Evolutionary conservation across 1,140 invertebrate genomes (phyloP).

Genomic region (Pseudobourletiella spinata): DNA sequence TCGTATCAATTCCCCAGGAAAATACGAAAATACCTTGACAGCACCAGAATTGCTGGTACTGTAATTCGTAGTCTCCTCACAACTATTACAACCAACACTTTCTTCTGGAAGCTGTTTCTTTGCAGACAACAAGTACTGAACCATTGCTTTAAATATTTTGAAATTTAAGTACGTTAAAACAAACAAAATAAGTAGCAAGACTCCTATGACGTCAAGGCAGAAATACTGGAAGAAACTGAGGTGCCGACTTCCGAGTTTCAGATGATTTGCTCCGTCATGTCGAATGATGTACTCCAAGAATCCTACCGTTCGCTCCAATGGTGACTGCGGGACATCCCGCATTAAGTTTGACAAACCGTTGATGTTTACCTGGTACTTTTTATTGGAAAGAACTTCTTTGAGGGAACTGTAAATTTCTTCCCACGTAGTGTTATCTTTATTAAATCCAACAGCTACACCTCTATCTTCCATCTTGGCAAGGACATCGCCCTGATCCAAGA

Average conservation of each 20-base stretch:
- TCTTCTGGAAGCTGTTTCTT: too few species aligned
- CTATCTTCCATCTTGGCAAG: constrained; percentile 37
- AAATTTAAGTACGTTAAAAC: too few species aligned
- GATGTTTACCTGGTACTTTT: constrained; percentile 32
- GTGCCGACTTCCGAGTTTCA: constrained; percentile 36
- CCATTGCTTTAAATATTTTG: too few species aligned
- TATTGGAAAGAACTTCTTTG: constrained; percentile 35
- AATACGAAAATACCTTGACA: too few species aligned
- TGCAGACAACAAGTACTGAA: too few species aligned
- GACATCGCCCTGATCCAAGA: constrained; percentile 40
- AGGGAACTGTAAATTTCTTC: constrained; percentile 36
- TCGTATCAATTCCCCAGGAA: too few species aligned
- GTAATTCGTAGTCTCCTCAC: too few species aligned
- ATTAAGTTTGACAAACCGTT: constrained; percentile 27
- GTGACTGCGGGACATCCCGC: constrained; percentile 33
- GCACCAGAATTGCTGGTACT: too few species aligned
- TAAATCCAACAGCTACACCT: constrained; percentile 39
- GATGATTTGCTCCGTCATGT: constrained; percentile 42
- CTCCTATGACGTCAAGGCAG: constrained; percentile 35
- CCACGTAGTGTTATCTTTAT: constrained; percentile 35
- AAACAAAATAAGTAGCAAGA: too few species aligned
- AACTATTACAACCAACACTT: too few species aligned
- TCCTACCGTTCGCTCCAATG: constrained; percentile 42
- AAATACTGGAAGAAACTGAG: constrained; percentile 36
- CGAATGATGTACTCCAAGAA: constrained; percentile 45